A percentile compares a stretch with the other conserved stretches of the same genome.
phyloP scores from a whole-genome alignment of 2,113 vertebrate species.

The Epinephelus lanceolatus region DNA sequence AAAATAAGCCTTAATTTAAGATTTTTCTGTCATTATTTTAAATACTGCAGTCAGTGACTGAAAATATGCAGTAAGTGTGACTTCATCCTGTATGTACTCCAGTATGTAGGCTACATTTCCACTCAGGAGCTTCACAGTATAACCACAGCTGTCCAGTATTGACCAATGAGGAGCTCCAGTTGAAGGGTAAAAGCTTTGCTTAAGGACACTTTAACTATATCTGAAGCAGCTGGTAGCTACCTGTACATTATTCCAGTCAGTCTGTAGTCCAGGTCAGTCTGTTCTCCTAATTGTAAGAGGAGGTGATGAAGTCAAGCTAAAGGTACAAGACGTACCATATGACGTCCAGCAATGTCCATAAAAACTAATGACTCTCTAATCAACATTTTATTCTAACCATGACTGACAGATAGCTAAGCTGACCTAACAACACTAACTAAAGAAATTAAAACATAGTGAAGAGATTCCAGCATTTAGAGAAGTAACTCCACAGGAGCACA shows the following conservation, averaged over 20 bases:
- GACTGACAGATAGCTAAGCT: background rate
- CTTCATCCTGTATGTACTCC: background rate
- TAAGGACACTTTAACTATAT: conserved; percentile 26
- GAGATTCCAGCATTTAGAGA: too few relatives aligned
- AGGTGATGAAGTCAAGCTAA: too few relatives aligned
- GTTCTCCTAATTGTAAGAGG: background rate
- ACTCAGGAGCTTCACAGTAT: conserved; percentile 10
- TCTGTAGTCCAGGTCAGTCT: too few relatives aligned
- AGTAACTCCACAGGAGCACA: too few relatives aligned
- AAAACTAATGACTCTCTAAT: background rate
- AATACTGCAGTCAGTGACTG: too few relatives aligned
- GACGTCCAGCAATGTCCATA: background rate
- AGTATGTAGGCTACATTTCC: conserved; percentile 1
- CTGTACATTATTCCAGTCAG: background rate
- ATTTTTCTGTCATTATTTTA: too few relatives aligned
- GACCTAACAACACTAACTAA: background rate
- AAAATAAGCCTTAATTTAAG: too few relatives aligned
- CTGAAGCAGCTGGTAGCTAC: background rate
- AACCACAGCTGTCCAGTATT: background rate
- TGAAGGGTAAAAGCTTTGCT: background rate
- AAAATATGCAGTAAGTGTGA: too few relatives aligned
- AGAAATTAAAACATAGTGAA: background rate
- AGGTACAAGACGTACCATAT: background rate
- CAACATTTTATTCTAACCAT: background rate
- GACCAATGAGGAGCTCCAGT: background rate